Evolutionary conservation across 2,797 vertebrate genomes (phyloP).

Genomic region (Liasis olivaceus): DNA sequence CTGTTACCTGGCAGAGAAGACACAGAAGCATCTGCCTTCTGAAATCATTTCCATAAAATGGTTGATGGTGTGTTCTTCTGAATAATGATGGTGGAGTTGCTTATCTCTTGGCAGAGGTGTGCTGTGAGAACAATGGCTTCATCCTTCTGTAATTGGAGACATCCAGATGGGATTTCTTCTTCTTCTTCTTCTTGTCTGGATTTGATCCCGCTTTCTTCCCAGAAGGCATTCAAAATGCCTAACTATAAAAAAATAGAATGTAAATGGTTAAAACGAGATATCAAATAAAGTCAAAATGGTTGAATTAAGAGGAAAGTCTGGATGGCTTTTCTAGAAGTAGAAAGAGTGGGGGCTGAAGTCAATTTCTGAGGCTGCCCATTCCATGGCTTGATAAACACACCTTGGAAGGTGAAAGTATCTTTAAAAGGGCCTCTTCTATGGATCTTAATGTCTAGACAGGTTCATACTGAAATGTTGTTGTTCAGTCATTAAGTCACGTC

Average conservation of each 20-base stretch:
- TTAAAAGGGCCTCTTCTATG: too few relatives aligned
- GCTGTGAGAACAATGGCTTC: background rate
- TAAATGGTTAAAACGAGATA: background rate
- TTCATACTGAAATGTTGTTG: too few relatives aligned
- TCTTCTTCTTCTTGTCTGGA: background rate
- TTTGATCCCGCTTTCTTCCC: background rate
- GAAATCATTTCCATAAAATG: slow-evolving; percentile 47
- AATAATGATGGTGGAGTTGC: background rate
- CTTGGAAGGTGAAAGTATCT: too few relatives aligned
- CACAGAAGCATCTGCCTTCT: slow-evolving; percentile 32
- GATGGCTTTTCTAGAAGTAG: background rate
- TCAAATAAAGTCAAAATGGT: background rate
- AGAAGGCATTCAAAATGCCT: background rate
- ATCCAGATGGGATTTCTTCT: background rate
- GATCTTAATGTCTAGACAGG: too few relatives aligned
- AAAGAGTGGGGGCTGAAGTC: too few relatives aligned
- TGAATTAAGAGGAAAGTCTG: background rate
- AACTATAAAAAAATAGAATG: background rate
- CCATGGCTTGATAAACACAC: too few relatives aligned
- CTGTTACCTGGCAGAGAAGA: slow-evolving; percentile 33
- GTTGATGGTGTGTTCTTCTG: slow-evolving; percentile 27
- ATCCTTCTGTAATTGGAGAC: background rate
- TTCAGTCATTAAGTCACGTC: too few relatives aligned
- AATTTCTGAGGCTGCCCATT: too few relatives aligned
- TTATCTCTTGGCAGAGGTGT: background rate